Conservation (phyloP, 2,797 vertebrate genomes). For the Halcyon chelicuti region DNA sequence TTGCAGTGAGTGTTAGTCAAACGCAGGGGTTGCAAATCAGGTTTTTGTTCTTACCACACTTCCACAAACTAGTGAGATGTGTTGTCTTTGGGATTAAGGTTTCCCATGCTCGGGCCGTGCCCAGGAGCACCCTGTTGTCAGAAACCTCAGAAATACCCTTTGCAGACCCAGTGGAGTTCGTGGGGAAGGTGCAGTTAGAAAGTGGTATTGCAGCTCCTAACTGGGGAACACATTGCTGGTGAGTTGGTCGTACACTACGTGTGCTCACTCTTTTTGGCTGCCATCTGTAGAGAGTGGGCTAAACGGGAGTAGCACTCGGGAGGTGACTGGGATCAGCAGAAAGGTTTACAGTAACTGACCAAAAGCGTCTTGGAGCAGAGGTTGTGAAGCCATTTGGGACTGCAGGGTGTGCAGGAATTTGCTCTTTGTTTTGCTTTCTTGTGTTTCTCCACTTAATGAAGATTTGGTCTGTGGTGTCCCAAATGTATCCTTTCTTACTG, state of each 20-base stretch:
- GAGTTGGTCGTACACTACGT: background rate
- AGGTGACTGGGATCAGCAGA: background rate
- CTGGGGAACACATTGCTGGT: background rate
- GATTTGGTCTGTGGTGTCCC: background rate
- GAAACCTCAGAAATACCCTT: background rate
- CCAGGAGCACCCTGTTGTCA: background rate
- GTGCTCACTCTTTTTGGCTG: background rate
- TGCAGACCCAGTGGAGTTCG: background rate
- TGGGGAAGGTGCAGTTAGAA: background rate
- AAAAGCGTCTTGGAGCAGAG: background rate
- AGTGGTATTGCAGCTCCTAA: background rate
- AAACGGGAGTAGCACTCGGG: background rate
- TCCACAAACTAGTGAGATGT: background rate
- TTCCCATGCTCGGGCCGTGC: background rate
- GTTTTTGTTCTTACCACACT: background rate
- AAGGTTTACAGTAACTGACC: slow-evolving; percentile 25
- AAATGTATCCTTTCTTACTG: background rate
- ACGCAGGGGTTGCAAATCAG: background rate
- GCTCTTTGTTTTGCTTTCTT: slow-evolving; percentile 32
- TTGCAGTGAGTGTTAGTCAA: background rate
- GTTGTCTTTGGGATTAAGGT: background rate
- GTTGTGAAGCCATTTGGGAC: background rate
- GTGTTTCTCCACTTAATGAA: slow-evolving; percentile 26
- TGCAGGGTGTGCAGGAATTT: background rate
- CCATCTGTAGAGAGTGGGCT: background rate